phyloP scores from a whole-genome alignment of 2,888 invertebrate genomes.

The Notodonta ziczac region DNA sequence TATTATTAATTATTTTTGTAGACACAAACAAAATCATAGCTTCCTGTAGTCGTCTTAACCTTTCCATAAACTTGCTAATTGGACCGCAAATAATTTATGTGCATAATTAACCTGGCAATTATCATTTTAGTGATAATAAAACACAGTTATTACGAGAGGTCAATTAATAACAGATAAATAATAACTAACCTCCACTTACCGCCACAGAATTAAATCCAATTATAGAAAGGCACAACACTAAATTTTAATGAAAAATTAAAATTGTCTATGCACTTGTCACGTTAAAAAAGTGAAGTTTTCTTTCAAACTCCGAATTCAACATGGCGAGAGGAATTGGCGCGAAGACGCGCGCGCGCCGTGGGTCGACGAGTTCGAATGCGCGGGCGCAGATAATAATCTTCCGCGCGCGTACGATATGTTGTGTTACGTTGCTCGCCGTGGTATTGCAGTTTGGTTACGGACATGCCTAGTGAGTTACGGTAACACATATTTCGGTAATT shows the following conservation, averaged over 20 bases:
- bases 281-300: constrained; percentile 31
- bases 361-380: constrained; percentile 67
- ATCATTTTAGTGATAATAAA: constrained; percentile 7
- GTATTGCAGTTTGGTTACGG: constrained; percentile 46
- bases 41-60: not conserved
- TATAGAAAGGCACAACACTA: constrained; percentile 34
- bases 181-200: constrained; percentile 27
- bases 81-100: not conserved
- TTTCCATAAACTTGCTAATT: constrained; percentile 4
- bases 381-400: constrained; percentile 46
- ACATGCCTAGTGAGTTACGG: constrained; percentile 39
- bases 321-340: constrained; percentile 38
- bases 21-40: not conserved
- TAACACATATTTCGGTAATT: constrained; percentile 32
- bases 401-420: constrained; percentile 47
- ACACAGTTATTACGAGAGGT: constrained; percentile 5
- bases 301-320: constrained; percentile 49
- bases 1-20: too few species aligned
- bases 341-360: constrained; percentile 59
- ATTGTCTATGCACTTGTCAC: constrained; percentile 27
- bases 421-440: constrained; percentile 68
- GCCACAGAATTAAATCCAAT: constrained; percentile 34
- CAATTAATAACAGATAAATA: not conserved
- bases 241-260: constrained; percentile 11
- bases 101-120: constrained; percentile 4